Conservation (phyloP, 35 echinoderm and acorn worm species). For the Apostichopus japonicus region DNA sequence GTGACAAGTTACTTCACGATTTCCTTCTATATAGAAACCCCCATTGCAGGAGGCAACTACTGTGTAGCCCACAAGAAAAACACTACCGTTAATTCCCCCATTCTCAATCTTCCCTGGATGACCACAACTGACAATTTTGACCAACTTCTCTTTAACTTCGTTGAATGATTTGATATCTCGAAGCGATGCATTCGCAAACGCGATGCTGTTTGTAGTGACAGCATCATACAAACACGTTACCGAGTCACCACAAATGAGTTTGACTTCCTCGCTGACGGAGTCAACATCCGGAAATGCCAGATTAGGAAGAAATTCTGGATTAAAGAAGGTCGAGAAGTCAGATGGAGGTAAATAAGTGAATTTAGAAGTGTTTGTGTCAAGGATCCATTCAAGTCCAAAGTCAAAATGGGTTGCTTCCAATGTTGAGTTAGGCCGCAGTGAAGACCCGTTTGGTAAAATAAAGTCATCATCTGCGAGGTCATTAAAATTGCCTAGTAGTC, state of each 20-base stretch:
- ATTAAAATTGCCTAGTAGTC: conserved; percentile 77
- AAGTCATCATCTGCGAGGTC: conserved; percentile 65
- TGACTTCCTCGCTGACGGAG: conserved; percentile 51
- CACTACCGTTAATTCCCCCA: conserved; percentile 37
- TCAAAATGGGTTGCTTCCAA: conserved; percentile 56
- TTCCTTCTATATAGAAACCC: background rate
- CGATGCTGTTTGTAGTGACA: conserved; percentile 31
- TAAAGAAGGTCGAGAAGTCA: conserved; percentile 61
- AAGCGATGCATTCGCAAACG: conserved; percentile 59
- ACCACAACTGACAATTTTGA: conserved; percentile 73
- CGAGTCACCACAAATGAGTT: conserved; percentile 55
- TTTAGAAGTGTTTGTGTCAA: conserved; percentile 42
- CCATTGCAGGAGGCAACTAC: conserved; percentile 51
- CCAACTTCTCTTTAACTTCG: conserved; percentile 8
- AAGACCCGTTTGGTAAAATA: conserved; percentile 52
- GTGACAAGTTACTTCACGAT: background rate
- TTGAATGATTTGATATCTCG: conserved; percentile 1
- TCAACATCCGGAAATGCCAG: conserved; percentile 23
- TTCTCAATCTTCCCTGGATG: conserved; percentile 60
- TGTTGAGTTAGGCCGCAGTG: conserved; percentile 14
- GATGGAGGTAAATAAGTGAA: conserved; percentile 68
- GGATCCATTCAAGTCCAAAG: conserved; percentile 66
- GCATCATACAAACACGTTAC: conserved; percentile 58
- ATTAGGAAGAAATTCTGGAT: conserved; percentile 58
- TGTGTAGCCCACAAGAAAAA: conserved; percentile 48